These are phyloP conservation scores for Pogonognathellus flavescens DNA, from an alignment of 1,140 invertebrate species.

Conservation along the genomic window DNA sequence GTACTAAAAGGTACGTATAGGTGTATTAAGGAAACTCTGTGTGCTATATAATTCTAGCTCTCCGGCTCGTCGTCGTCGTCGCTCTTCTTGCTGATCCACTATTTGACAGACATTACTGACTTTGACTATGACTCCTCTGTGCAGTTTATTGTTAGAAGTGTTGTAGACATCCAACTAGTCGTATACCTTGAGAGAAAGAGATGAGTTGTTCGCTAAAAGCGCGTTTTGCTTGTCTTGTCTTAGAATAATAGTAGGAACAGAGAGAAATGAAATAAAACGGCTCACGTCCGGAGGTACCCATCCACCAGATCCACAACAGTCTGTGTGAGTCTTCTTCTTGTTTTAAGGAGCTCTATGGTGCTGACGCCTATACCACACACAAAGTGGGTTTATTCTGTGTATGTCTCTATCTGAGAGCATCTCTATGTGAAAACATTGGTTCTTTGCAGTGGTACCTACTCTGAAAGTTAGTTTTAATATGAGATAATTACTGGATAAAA, in stretches of 20 bases:
- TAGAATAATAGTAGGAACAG: background rate
- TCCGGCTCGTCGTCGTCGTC: too few species aligned
- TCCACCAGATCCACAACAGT: background rate
- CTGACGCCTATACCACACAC: too few species aligned
- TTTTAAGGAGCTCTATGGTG: too few species aligned
- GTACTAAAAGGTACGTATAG: background rate
- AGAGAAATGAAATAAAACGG: constrained; percentile 33
- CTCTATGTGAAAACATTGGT: constrained; percentile 13
- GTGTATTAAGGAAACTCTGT: too few species aligned
- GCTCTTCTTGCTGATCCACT: too few species aligned
- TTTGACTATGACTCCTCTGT: too few species aligned
- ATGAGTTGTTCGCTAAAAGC: background rate
- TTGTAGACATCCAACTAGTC: too few species aligned
- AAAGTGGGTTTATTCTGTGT: background rate
- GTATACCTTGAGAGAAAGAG: background rate
- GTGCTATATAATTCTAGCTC: too few species aligned
- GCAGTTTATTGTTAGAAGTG: too few species aligned
- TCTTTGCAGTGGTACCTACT: background rate
- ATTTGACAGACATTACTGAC: too few species aligned
- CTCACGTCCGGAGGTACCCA: constrained; percentile 44
- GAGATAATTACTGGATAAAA: constrained; percentile 46
- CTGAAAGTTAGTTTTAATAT: constrained; percentile 44
- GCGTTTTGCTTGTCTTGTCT: background rate
- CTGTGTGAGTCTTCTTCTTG: too few species aligned
- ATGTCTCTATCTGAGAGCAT: background rate